Evolutionary conservation across 2,797 vertebrate species (phyloP), one percentile per base, ranked within the genome.

Genomic region (Galagoides demidoff): DNA sequence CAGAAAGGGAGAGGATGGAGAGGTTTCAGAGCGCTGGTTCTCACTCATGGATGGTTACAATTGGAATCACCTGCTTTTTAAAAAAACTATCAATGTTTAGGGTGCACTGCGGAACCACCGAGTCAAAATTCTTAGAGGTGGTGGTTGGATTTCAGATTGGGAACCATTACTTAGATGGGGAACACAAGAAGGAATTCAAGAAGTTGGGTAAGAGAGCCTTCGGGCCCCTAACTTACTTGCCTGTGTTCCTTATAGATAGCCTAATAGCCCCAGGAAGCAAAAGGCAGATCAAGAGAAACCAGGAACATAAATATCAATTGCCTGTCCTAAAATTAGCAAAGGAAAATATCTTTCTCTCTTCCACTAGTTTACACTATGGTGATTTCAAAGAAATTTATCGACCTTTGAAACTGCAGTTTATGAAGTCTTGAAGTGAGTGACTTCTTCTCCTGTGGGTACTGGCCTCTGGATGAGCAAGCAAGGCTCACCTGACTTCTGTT

Each of bases 291-390:
- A 49, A 94, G 57, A 87, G 83, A 85, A 95, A 89, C 86, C 81
- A 91, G 27, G 7, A 64, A 94, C 84, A 68, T 59, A 92, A 73
- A 1, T 6, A 61, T 43, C 7, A 71, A 17, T 57, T 88, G 3
- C 20, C 31, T 77, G 85, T 76, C 9, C 78, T 90, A 77, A 66
- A 90, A 94, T 81, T 85, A 97, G 87, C 7, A 89, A 34, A 55
- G 82, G 66, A 84, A 92, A 94, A 85, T 73, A 3, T 45, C 92
- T 92, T 90, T 85, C 2, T 29, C 31, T 66, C 2, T 61, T 89
- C 23, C 79, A 55, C n/a, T 39, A 73, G 6, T 19, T 64, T 59
- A 92, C 68, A 37, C 14, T 74, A 68, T 1, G 66, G 6, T 5
- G 5, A 59, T 88, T 61, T 78, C 37, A 95, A 83, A 89, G 14